Evolutionary conservation across 2,888 invertebrate genomes (phyloP), one percentile per base, ranked within the genome.

Genomic region (Dryococelus australis): DNA sequence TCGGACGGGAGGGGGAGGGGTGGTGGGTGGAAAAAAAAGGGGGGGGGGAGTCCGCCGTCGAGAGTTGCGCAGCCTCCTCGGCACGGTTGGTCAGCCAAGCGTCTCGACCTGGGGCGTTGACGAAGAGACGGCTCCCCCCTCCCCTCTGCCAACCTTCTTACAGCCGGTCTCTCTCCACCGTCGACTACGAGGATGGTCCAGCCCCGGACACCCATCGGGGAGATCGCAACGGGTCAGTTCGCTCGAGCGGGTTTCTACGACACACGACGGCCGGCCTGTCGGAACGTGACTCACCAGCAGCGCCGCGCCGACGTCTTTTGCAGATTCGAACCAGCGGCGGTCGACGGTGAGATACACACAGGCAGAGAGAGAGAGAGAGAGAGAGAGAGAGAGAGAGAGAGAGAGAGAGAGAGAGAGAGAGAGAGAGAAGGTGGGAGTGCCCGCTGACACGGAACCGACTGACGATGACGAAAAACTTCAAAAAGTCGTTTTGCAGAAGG

Each of bases 51-150:
- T 16, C 47, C 10, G 47, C 47, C 10, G 47, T 47, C 2, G 8
- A 65, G 65, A 65, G 65, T 65, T 65, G 65, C 65, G 65, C 65
- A 65, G 65, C 65, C 24, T 16, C 65, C 8, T n/a, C 24, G 65
- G 65, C 65, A 65, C 65, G 65, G 65, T 24, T 65, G 65, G 65
- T 65, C 65, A 65, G 65, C 65, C 65, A 65, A 65, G 65, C 65
- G 65, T 65, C 65, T 65, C 65, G 65, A 65, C 65, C 65, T 6
- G 65, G 47, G 65, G 65, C 65, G 65, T 65, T 65, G 65, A 65
- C 24, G 65, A n/a, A 65, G 65, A 65, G 65, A 9, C 65, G 65
- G n/a, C 65, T 65, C 20, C 65, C 65, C 65, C 65, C 65, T 16
- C 20, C 65, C 65, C 65, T 20, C 13, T 65, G 47, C 47, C 47